Base-by-base conservation (phyloP, 2,888 invertebrate species). In the Drosophila subsilvestris region DNA sequence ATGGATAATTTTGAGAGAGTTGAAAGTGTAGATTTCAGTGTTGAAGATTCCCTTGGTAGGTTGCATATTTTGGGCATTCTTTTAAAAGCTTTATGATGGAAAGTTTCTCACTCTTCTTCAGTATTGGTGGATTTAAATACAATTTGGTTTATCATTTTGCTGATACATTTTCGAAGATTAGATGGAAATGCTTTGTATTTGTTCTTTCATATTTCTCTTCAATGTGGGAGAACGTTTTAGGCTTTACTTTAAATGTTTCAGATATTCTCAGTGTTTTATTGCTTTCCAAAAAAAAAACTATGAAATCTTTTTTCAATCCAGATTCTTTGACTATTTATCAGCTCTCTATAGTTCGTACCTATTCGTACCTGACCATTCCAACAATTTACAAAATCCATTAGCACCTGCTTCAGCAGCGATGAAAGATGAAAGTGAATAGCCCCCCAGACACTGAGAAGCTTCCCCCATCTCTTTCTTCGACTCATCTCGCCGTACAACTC, bases 371-470 rank as follows among this genome's bases (percentile, higher is more conserved):
- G 27, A 29, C 42, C 32, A 48, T 32, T 12, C 12, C 29, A 42
- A 53, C 12, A 49, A 43, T 65, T 66, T 55, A 59, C 45, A 49
- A 57, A 58, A 74, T 50, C 76, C 48, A 85, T 81, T 81, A 82
- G 62, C 80, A 54, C 43, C 63, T 61, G 18, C 37, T 27, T 10
- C 10, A 20, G 6, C 14, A 37, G 37, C 37, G 14, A 14, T 37
- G 32, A 37, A 10, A 63, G 70, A 63, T 71, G 70, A 71, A 71
- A 71, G 70, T 71, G 70, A 71, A 71, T 54, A 45, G 32, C 43
- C 47, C 47, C 47, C 47, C 29, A 55, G 51, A 45, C 43, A 32
- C 43, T 56, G 70, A 70, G 70, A 56, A 54, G 65, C 65, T 56
- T 66, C 65, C 65, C 48, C 12, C 43, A 51, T 6, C 20, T 42